Conservation (phyloP, 2,888 invertebrate species). For the Rhyacophila evoluta region DNA sequence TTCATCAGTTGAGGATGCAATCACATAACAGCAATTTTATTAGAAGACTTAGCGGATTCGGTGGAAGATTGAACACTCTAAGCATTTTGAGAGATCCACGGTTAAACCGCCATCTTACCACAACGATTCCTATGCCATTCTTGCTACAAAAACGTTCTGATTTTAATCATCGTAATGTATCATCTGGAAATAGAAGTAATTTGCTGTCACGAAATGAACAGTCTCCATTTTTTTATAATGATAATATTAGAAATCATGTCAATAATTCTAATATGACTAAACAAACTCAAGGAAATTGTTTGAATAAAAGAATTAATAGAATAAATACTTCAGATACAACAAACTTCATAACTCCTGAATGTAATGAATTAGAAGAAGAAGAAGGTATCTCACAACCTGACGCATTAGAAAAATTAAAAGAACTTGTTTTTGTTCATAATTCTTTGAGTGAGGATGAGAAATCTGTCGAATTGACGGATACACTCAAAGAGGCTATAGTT, state of each 20-base stretch:
- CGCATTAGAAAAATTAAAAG: slow-evolving; percentile 56
- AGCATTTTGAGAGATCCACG: not conserved
- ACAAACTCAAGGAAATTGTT: not conserved
- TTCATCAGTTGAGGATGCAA: slow-evolving; percentile 39
- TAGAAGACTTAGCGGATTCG: not conserved
- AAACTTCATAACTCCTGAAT: too few relatives aligned
- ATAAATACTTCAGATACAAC: not conserved
- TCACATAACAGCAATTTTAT: not conserved
- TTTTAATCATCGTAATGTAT: not conserved
- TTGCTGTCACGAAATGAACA: not conserved
- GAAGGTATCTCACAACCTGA: not conserved
- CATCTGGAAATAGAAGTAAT: not conserved
- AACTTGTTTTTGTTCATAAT: slow-evolving; percentile 51
- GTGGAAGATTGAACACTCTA: not conserved
- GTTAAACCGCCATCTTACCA: not conserved
- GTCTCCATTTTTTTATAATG: not conserved
- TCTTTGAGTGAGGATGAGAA: slow-evolving; percentile 54
- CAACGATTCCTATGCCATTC: not conserved
- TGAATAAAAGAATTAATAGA: not conserved
- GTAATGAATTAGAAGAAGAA: not conserved
- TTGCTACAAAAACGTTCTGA: not conserved
- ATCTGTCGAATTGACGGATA: slow-evolving; percentile 56
- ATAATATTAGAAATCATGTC: not conserved
- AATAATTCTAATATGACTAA: not conserved
- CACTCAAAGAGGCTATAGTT: slow-evolving; percentile 59